These are phyloP conservation scores for Pyrocephalus nanus DNA, from an alignment of 2,797 vertebrate species.

Conservation along the genomic window DNA sequence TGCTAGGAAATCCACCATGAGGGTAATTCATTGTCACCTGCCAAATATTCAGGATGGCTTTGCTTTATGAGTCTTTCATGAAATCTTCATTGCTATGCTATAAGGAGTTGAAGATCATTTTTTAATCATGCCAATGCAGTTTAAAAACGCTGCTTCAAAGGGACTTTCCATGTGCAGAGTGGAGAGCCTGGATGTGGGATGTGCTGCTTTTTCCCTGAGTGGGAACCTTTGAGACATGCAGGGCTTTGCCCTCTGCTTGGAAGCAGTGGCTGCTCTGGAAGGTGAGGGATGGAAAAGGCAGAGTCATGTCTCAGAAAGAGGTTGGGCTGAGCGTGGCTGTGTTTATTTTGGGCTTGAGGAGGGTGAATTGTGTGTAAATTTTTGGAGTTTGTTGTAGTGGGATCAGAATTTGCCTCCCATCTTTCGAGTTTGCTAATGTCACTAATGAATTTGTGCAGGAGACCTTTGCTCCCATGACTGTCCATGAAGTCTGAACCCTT, in stretches of 20 bases:
- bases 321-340: background rate
- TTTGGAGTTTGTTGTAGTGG: background rate
- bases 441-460: background rate
- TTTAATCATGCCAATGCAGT: background rate
- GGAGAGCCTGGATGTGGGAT: background rate
- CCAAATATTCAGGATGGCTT: background rate
- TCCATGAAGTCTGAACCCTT: background rate
- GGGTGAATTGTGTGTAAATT: fast-evolving
- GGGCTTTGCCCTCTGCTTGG: background rate
- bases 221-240: background rate
- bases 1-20: background rate
- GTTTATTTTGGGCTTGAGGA: background rate
- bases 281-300: background rate
- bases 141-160: background rate
- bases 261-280: background rate
- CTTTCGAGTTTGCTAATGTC: background rate
- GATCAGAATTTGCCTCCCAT: background rate
- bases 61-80: constrained; percentile 8
- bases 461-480: background rate
- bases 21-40: background rate
- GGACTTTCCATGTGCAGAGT: background rate
- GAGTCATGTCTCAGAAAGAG: background rate
- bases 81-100: background rate
- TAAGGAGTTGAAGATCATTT: background rate
- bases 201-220: background rate